phyloP scores from a whole-genome alignment of 2,888 invertebrate species.

The Phyllotreta cruciferae region DNA sequence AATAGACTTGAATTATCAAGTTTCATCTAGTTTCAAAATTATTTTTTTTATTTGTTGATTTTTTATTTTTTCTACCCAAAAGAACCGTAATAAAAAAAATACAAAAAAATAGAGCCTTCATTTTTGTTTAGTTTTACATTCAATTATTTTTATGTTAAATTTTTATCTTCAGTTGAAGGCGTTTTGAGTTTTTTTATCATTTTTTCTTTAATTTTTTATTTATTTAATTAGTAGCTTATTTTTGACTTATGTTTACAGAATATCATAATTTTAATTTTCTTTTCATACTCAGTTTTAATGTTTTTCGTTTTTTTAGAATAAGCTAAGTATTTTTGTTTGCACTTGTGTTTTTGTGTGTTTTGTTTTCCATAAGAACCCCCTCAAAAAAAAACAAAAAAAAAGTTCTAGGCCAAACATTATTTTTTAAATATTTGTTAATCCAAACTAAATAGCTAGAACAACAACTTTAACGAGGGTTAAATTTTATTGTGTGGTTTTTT shows the following conservation, averaged over 20 bases:
- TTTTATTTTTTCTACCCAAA: conserved; percentile 9
- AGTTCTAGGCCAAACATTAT: conserved; percentile 2
- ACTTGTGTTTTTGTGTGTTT: conserved; percentile 22
- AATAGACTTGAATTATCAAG: not conserved
- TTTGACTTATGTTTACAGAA: not conserved
- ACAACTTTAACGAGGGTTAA: too few species aligned
- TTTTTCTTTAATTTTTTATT: not conserved
- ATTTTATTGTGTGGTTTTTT: conserved; percentile 8
- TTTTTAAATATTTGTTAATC: too few species aligned
- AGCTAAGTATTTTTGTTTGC: conserved; percentile 18
- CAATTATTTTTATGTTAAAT: not conserved
- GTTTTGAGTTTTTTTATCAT: conserved; percentile 8
- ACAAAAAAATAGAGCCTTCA: conserved; percentile 22
- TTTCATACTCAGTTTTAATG: conserved; percentile 7
- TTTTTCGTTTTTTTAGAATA: not conserved
- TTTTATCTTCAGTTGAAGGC: conserved; percentile 12
- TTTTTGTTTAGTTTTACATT: conserved; percentile 18
- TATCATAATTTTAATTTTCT: not conserved
- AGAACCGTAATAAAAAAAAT: conserved; percentile 12
- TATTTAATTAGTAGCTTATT: conserved; percentile 2
- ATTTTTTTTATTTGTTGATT: conserved; percentile 10
- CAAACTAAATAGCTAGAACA: too few species aligned
- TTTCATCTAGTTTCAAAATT: conserved; percentile 4
- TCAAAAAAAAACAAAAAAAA: conserved; percentile 28
- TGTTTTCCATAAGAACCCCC: conserved; percentile 23